These are phyloP conservation scores for Anolis carolinensis DNA, from an alignment of 2,113 vertebrate genomes.

Conservation along the genomic window DNA sequence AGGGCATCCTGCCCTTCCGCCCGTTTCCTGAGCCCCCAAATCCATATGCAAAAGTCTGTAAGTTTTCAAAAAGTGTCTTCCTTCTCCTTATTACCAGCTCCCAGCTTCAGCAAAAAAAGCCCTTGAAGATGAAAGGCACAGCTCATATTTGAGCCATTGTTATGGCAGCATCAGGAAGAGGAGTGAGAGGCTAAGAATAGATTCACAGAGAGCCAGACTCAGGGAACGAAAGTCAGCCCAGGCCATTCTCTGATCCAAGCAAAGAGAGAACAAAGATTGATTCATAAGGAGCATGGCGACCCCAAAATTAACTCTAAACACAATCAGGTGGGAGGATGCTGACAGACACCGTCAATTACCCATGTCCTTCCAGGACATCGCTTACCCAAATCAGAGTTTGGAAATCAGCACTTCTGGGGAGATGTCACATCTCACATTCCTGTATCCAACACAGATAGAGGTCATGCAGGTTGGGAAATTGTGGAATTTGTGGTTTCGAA, in stretches of 20 bases:
- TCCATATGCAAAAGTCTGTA: neutral
- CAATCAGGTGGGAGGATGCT: rapidly evolving
- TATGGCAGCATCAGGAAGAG: neutral
- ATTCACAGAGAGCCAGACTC: neutral
- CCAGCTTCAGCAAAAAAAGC: neutral
- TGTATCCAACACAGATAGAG: neutral
- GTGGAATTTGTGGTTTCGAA: too few relatives aligned
- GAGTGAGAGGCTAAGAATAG: neutral
- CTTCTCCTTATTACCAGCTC: neutral
- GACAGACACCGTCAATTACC: rapidly evolving
- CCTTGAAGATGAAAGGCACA: neutral
- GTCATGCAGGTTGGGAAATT: too few relatives aligned
- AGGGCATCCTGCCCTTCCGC: neutral
- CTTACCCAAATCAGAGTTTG: too few relatives aligned
- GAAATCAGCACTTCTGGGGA: neutral
- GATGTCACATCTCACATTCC: neutral
- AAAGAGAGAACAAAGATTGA: neutral
- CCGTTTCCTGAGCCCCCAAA: neutral
- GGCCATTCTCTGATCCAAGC: neutral
- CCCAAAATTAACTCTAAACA: rapidly evolving
- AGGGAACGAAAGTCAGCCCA: neutral
- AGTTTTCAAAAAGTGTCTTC: neutral
- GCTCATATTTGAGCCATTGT: neutral
- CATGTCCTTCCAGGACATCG: rapidly evolving
- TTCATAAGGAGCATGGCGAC: neutral